Evolutionary conservation across 30 jellyfish, hydroid and myxozoan species (phyloP), one percentile per base, ranked within the genome.

Genomic region (Chironex yamaguchii): DNA sequence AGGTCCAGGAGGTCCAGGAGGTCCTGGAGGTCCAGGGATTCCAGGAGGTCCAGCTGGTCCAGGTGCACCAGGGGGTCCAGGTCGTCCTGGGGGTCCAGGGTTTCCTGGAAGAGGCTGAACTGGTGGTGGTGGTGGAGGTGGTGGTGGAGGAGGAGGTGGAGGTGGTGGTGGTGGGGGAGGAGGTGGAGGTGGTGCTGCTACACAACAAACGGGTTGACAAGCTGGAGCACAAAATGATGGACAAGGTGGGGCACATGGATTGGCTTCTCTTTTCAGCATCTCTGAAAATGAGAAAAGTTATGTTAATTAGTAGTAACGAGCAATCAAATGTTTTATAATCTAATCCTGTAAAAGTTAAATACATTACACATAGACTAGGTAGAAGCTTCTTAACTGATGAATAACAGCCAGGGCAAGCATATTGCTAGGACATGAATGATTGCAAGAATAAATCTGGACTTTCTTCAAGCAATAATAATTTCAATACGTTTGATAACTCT

Each of bases 1-100:
- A 62, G 98, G 97, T 65, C 99, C 99, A 33, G 96, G 81, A 30
- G 98, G 91, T 73, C 99, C 99, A 51, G 96, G 97, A 67, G 96
- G 97, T 34, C 98, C 98, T 58, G 93, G 97, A 62, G 97, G 97
- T 79, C 97, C 98, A 33, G 98, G 96, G 9, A 96, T 88, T 54
- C 96, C 98, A 29, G 96, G 96, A 62, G 99, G 97, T 25, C 96
- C 96, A 50, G 90, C 90, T 79, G 97, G 96, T 24, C 83, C 92
- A 67, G 96, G 98, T 52, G 97, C 93, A 62, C 91, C 91, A 14
- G 98, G 95, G 2, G 97, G 97, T 36, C 92, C 92, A 26, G 94
- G 94, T 21, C 93, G 95, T 67, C 90, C 91, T 71, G 96, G 96
- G 28, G 96, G 91, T 52, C 94, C 97, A 70, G 96, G 89, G 54